Base-by-base conservation (phyloP, 2,888 invertebrate species). In the Lysandra bellargus region DNA sequence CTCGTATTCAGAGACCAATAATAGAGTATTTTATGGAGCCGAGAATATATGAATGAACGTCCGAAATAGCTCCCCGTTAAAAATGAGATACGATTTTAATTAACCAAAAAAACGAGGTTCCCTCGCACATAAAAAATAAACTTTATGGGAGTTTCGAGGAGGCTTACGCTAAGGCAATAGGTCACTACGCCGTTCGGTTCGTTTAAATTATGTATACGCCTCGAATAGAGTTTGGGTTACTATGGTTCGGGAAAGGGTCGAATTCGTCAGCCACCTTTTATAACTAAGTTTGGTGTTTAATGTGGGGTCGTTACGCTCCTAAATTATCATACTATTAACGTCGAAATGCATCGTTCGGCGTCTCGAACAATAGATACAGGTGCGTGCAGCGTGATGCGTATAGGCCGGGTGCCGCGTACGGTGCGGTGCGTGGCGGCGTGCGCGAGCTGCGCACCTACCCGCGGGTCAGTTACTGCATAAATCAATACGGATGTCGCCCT, bases 401-500 rank as follows among this genome's bases (percentile, higher is more conserved):
- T 86, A 85, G 86, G 85, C 85, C 57, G 17, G 14, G 57, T 17
- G 85, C n/a, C 7, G 23, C 61, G 61, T 61, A 61, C 23, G 14
- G 86, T 82, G 87, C 89, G 88, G 87, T 89, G 90, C 88, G 89
- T 89, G 85, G 85, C 83, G 87, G 85, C 83, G 84, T 85, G 90
- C 88, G 90, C 89, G 89, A 85, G 85, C 85, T 88, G 90, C 90
- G 91, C 91, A 89, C 87, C 89, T 89, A 89, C 87, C 87, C 90
- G 91, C 89, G 88, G 91, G 91, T 91, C 92, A 92, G 91, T 91
- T 90, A 90, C 89, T 92, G 89, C 90, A 91, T 91, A 92, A 92
- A 92, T 92, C 91, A 90, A 91, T 92, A 92, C 88, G 89, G 89
- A 91, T 90, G 90, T 91, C 91, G 89, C 88, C 88, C 88, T 87